Conservation (phyloP, 2,888 invertebrate species). For the Tyria jacobaeae region DNA sequence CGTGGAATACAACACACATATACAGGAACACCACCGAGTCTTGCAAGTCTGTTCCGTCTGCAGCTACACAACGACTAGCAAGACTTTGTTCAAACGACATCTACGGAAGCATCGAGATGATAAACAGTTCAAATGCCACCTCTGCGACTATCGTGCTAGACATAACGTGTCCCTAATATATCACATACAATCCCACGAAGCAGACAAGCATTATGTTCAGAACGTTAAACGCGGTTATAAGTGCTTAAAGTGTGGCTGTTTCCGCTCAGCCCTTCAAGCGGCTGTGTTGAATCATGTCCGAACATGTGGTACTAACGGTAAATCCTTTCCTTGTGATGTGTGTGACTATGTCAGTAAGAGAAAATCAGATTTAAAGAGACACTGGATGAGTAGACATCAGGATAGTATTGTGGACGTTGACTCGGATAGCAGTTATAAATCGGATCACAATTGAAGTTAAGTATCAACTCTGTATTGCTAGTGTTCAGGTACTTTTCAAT, state of each 20-base stretch:
- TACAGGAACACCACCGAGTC: conserved; percentile 16
- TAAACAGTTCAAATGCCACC: conserved; percentile 63
- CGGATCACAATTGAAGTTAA: not conserved
- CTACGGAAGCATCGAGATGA: conserved; percentile 65
- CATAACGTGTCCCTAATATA: conserved; percentile 73
- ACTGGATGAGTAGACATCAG: conserved; percentile 47
- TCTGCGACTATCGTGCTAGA: conserved; percentile 67
- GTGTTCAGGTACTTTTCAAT: not conserved
- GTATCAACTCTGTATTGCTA: not conserved
- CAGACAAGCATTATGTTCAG: not conserved
- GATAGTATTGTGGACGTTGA: conserved; percentile 5
- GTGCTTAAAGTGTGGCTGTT: conserved; percentile 34
- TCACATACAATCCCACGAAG: conserved; percentile 65
- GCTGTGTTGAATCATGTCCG: conserved; percentile 27
- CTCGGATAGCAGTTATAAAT: conserved; percentile 7
- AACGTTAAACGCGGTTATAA: conserved; percentile 18
- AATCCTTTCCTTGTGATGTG: conserved; percentile 44
- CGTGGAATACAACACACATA: conserved; percentile 50
- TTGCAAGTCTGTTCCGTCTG: conserved; percentile 67
- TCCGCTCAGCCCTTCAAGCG: conserved; percentile 2
- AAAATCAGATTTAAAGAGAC: conserved; percentile 58
- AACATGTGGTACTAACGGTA: conserved; percentile 13
- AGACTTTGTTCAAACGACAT: conserved; percentile 59
- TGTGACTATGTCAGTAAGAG: conserved; percentile 60
- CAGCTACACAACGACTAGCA: conserved; percentile 64